phyloP scores from a whole-genome alignment of 2,797 vertebrate species.

The Loris lydekkerianus region DNA sequence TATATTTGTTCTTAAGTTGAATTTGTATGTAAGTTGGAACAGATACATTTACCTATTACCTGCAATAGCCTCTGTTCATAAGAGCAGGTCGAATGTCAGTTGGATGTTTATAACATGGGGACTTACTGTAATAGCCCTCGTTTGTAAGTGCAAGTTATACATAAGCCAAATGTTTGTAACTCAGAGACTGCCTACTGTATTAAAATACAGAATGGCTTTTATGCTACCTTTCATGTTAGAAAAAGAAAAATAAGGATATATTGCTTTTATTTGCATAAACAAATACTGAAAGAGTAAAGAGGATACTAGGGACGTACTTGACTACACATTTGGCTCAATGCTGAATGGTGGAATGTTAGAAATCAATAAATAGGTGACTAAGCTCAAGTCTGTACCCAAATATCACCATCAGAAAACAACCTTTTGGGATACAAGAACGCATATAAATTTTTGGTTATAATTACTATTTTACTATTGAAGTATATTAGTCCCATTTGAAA shows the following conservation, averaged over 20 bases:
- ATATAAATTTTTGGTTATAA: neutral
- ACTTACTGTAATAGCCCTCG: no score
- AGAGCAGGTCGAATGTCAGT: no score
- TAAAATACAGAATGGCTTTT: neutral
- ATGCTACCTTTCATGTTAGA: neutral
- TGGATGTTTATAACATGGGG: no score
- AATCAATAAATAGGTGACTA: neutral
- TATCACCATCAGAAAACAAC: neutral
- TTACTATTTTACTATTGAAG: constrained; percentile 9
- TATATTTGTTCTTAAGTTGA: no score
- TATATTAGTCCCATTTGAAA: neutral
- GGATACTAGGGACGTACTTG: neutral
- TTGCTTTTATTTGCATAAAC: neutral
- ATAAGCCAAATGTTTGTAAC: no score
- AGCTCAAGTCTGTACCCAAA: neutral
- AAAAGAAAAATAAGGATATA: constrained; percentile 18
- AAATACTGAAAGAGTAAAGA: neutral
- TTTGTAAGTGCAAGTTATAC: no score
- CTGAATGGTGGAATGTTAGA: neutral
- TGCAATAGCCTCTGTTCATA: no score
- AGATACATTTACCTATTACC: no score
- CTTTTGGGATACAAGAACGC: neutral
- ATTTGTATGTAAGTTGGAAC: no score
- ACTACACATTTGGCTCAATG: neutral
- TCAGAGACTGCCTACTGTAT: neutral